Percentiles rank a stretch among this genome's conserved stretches.
Conservation (phyloP, 2,888 invertebrate species). For the Blera fallax region DNA sequence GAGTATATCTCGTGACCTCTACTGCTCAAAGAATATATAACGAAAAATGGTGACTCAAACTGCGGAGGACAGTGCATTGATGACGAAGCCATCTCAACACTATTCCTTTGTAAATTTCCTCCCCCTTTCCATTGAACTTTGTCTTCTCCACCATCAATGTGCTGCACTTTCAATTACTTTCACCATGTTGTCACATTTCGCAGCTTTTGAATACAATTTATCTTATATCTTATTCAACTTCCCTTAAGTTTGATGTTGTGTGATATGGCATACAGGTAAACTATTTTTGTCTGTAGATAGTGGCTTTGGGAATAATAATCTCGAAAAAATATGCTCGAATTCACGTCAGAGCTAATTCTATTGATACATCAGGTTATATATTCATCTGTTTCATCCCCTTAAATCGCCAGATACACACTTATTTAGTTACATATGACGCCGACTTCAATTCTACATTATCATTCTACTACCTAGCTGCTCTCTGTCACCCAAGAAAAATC, state of each 20-base stretch:
- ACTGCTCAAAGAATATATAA: background rate
- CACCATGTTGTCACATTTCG: conserved; percentile 62
- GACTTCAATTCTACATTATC: conserved; percentile 24
- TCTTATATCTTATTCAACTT: background rate
- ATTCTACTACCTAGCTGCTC: conserved; percentile 16
- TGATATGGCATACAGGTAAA: background rate
- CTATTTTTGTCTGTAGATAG: background rate
- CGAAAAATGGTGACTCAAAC: conserved; percentile 30
- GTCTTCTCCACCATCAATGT: background rate
- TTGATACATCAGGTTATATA: background rate
- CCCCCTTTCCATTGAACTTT: conserved; percentile 31
- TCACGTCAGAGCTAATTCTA: background rate
- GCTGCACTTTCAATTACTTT: conserved; percentile 55
- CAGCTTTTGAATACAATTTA: background rate
- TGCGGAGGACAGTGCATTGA: conserved; percentile 29
- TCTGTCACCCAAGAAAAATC: conserved; percentile 54
- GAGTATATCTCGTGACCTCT: conserved; percentile 36
- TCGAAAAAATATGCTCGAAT: background rate
- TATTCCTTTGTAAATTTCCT: conserved; percentile 8
- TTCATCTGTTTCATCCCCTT: background rate
- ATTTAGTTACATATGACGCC: conserved; percentile 34
- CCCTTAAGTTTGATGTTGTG: background rate
- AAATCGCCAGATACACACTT: conserved; percentile 25
- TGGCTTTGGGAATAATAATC: background rate
- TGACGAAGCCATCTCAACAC: conserved; percentile 11